Percentiles rank a stretch among this genome's conserved stretches.
Evolutionary conservation across 2,113 vertebrate species (phyloP).

Genomic region (Macrotis lagotis): DNA sequence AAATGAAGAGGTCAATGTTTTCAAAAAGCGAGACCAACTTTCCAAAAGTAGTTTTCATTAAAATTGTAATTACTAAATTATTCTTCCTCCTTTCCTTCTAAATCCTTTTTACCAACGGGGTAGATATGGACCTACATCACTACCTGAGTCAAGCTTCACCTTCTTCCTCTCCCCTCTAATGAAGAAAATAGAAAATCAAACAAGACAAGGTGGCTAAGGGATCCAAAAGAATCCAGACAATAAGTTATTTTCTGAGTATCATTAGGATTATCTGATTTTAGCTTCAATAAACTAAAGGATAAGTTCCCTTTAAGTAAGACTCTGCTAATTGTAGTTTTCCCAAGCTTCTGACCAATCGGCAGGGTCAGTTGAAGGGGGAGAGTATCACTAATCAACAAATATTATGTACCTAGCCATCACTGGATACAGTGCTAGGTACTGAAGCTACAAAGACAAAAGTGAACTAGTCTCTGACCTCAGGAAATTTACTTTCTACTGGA

Average conservation of each 20-base stretch:
- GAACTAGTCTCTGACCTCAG: neutral
- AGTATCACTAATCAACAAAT: neutral
- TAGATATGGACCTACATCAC: neutral
- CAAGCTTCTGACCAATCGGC: neutral
- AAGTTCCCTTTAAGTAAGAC: neutral
- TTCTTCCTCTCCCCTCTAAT: neutral
- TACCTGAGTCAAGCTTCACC: neutral
- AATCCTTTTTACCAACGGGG: too few species aligned
- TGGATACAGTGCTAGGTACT: neutral
- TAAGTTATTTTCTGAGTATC: neutral
- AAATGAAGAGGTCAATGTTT: conserved; percentile 6
- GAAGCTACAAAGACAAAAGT: neutral
- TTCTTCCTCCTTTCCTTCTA: neutral
- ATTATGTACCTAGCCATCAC: neutral
- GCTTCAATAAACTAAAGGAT: neutral
- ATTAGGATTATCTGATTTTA: neutral
- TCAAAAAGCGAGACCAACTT: neutral
- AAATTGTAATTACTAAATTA: neutral
- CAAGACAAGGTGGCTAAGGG: neutral
- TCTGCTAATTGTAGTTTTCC: neutral
- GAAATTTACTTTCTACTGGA: neutral
- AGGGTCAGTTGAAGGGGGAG: neutral
- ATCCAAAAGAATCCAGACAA: neutral
- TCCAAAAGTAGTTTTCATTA: neutral
- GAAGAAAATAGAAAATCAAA: neutral